A percentile compares a stretch with the other conserved stretches of the same genome.
These are phyloP conservation scores for Eutrigla gurnardus DNA, from an alignment of 2,797 vertebrate genomes.

Conservation along the genomic window DNA sequence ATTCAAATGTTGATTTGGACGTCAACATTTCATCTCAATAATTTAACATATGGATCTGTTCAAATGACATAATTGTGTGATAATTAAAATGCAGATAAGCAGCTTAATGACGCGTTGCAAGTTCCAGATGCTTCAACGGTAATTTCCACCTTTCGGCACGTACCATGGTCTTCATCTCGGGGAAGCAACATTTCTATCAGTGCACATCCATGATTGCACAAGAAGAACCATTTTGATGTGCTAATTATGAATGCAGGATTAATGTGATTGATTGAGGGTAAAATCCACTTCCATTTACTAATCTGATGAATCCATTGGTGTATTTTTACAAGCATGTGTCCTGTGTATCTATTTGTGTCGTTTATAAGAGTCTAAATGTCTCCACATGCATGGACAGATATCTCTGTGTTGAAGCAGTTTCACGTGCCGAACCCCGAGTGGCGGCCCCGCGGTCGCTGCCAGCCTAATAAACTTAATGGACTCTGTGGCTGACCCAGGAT, in stretches of 20 bases:
- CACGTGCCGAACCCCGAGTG: constrained; percentile 28
- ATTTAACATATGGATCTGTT: background rate
- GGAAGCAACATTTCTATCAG: constrained; percentile 13
- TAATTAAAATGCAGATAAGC: constrained; percentile 12
- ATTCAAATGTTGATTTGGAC: too few species aligned
- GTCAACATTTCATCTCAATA: background rate
- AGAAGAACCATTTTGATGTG: constrained; percentile 24
- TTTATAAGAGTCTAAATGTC: background rate
- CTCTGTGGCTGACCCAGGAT: constrained; percentile 60
- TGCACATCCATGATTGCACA: constrained; percentile 14
- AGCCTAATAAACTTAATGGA: constrained; percentile 76
- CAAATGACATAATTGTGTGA: constrained; percentile 9
- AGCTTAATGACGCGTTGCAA: constrained; percentile 37
- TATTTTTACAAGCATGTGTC: constrained; percentile 13
- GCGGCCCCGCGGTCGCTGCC: constrained; percentile 31
- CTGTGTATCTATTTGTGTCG: constrained; percentile 9
- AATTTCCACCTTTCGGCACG: constrained; percentile 10
- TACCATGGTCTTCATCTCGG: background rate
- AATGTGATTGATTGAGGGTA: constrained; percentile 12
- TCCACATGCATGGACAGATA: constrained; percentile 1
- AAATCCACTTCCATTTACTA: constrained; percentile 12
- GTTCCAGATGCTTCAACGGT: constrained; percentile 36
- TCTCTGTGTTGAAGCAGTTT: constrained; percentile 23
- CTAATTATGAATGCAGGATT: constrained; percentile 22
- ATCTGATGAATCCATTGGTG: constrained; percentile 26